A percentile compares a stretch with the other conserved stretches of the same genome.
Evolutionary conservation across 1,140 invertebrate genomes (phyloP).

Genomic region (Drosophila carrolli): DNA sequence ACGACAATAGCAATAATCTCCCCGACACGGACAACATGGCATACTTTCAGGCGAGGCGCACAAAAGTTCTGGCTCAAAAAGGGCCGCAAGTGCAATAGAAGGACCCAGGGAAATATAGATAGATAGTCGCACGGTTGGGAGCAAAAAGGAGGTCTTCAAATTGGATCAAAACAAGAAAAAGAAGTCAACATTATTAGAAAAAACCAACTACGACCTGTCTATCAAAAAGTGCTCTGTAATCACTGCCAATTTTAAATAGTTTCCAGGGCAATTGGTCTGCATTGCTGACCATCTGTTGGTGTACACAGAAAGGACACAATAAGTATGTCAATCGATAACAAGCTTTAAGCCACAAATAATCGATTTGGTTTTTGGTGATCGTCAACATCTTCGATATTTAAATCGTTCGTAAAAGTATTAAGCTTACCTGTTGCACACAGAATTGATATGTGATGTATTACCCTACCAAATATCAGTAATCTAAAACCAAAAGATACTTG

Average conservation of each 20-base stretch:
- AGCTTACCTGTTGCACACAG: no score
- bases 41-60: conserved; percentile 50
- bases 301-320: background rate
- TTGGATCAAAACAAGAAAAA: conserved; percentile 3
- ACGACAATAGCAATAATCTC: conserved; percentile 32
- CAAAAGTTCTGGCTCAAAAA: background rate
- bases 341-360: background rate
- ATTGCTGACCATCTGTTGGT: background rate
- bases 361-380: background rate
- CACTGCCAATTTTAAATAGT: conserved; percentile 4
- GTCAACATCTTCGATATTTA: no score
- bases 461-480: background rate
- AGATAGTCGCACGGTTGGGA: no score
- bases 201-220: conserved; percentile 10
- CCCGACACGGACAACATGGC: conserved; percentile 31
- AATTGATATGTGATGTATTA: no score
- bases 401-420: no score
- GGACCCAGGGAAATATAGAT: background rate
- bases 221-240: conserved; percentile 5
- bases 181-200: conserved; percentile 1
- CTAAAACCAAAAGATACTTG: background rate
- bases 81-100: background rate
- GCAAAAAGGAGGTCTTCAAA: conserved; percentile 3
- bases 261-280: conserved; percentile 5
- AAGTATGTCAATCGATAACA: conserved; percentile 4